These are phyloP conservation scores for Penaeus chinensis DNA, from an alignment of 1,140 invertebrate species.

Conservation along the genomic window DNA sequence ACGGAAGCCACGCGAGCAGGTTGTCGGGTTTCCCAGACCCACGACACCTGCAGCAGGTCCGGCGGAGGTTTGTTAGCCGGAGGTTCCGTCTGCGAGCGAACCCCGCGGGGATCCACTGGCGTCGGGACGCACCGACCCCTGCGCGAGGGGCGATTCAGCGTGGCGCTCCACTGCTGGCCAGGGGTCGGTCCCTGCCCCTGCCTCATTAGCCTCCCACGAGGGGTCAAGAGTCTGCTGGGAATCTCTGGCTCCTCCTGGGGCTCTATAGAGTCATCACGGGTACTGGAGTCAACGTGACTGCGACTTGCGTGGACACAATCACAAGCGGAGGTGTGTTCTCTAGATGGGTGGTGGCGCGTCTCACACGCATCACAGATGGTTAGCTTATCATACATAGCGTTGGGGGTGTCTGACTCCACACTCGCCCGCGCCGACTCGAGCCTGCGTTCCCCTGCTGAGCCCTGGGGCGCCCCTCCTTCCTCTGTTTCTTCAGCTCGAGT, in stretches of 20 bases:
- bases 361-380: too few species aligned
- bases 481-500: too few species aligned
- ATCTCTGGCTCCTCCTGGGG: background rate
- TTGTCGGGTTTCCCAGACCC: slow-evolving; percentile 36
- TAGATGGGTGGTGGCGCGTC: too few species aligned
- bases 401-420: too few species aligned
- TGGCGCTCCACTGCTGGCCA: slow-evolving; percentile 14
- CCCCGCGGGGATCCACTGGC: background rate
- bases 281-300: too few species aligned
- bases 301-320: background rate
- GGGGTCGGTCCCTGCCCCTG: background rate
- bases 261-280: too few species aligned
- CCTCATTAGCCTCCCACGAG: background rate
- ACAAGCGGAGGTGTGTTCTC: background rate
- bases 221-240: background rate
- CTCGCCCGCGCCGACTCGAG: too few species aligned
- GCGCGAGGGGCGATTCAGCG: slow-evolving; percentile 24
- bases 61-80: slow-evolving; percentile 14
- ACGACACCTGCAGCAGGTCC: slow-evolving; percentile 34
- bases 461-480: too few species aligned
- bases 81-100: slow-evolving; percentile 34
- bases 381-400: too few species aligned
- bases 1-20: background rate
- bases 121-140: slow-evolving; percentile 23
- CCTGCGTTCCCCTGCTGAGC: too few species aligned